These are phyloP conservation scores for Gallinago stenura DNA, from an alignment of 2,797 vertebrate genomes.

Conservation along the genomic window DNA sequence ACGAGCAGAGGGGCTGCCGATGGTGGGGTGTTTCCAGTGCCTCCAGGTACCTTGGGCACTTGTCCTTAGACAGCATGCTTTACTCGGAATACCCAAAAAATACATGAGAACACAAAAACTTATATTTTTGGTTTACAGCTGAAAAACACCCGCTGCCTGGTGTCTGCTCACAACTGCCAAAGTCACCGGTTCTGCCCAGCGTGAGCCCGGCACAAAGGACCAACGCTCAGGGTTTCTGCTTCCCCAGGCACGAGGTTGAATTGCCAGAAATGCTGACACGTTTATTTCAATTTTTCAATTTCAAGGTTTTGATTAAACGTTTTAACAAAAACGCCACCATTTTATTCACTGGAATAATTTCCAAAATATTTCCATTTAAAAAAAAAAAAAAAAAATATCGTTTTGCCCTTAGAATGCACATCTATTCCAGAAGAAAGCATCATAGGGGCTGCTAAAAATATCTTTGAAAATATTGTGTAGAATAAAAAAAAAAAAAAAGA, in stretches of 20 bases:
- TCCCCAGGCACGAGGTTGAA: not conserved
- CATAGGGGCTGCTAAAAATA: not conserved
- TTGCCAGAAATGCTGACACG: accelerated
- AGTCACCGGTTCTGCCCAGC: not conserved
- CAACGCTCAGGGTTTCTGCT: accelerated
- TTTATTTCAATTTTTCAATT: not conserved
- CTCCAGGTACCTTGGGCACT: not conserved
- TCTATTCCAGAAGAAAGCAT: not conserved
- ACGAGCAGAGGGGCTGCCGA: not conserved
- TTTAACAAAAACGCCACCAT: accelerated
- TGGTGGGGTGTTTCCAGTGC: not conserved
- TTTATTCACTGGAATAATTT: not conserved
- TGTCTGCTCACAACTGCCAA: accelerated
- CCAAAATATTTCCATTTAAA: not conserved
- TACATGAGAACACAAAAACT: accelerated
- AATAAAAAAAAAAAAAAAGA: not conserved
- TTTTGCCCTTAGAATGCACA: not conserved
- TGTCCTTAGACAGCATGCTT: accelerated
- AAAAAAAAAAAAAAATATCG: not conserved
- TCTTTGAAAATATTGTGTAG: not conserved
- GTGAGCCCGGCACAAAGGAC: accelerated
- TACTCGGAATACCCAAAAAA: not conserved
- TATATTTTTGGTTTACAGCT: not conserved
- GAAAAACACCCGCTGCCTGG: not conserved
- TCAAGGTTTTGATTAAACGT: accelerated